phyloP scores from a whole-genome alignment of 2,113 vertebrate genomes.

The Ahaetulla prasina region DNA sequence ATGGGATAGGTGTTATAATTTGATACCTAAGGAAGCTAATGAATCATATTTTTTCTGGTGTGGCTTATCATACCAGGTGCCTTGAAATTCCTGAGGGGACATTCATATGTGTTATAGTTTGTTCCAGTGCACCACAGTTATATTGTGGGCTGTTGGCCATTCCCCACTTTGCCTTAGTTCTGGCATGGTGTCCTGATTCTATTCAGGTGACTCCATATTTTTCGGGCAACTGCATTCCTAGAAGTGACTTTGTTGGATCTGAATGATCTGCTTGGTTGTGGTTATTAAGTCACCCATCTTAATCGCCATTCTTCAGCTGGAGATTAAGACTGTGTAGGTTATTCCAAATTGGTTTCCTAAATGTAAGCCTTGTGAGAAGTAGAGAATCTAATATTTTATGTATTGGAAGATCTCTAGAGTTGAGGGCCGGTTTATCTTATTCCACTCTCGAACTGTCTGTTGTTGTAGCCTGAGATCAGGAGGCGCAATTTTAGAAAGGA shows the following conservation, averaged over 20 bases:
- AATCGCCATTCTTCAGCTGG: background rate
- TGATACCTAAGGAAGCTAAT: background rate
- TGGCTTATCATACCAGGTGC: background rate
- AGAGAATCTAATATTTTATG: background rate
- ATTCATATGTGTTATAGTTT: background rate
- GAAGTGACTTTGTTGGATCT: background rate
- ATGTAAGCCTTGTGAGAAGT: background rate
- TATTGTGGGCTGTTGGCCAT: background rate
- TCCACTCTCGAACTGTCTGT: too few relatives aligned
- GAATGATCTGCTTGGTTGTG: background rate
- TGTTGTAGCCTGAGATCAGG: background rate
- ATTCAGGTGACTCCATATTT: background rate
- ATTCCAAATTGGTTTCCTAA: background rate
- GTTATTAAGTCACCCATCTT: background rate
- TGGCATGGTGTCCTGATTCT: background rate
- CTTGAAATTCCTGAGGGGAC: background rate
- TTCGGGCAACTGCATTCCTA: background rate
- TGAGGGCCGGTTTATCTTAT: background rate
- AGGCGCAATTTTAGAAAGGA: background rate
- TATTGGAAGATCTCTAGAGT: background rate
- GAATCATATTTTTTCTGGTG: background rate
- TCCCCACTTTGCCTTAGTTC: background rate
- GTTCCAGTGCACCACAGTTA: background rate
- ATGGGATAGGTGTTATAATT: background rate
- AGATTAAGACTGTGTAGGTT: background rate